Evolutionary conservation across 2,888 invertebrate genomes (phyloP).

Genomic region (Rhagonycha fulva): DNA sequence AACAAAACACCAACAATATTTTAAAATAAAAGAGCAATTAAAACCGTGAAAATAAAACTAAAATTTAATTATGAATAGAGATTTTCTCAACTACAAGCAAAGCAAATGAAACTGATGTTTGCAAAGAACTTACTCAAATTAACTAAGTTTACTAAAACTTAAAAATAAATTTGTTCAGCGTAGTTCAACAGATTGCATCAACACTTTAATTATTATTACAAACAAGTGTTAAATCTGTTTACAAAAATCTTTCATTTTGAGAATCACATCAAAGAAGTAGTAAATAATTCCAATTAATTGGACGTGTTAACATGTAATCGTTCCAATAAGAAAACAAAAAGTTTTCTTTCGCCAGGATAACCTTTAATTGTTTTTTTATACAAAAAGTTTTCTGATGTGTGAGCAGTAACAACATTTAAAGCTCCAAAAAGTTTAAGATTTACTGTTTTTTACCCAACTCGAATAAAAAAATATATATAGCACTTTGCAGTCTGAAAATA

Average conservation of each 20-base stretch:
- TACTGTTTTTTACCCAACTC: background rate
- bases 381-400: background rate
- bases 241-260: background rate
- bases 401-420: background rate
- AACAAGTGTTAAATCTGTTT: background rate
- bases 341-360: background rate
- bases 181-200: background rate
- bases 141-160: background rate
- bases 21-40: no score
- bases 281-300: background rate
- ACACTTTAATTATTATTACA: background rate
- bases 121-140: background rate
- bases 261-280: background rate
- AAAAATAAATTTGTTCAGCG: background rate
- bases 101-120: background rate
- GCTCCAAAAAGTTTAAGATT: background rate
- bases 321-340: background rate
- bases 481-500: constrained; percentile 12
- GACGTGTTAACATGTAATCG: background rate
- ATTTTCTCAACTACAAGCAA: background rate
- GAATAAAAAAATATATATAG: background rate
- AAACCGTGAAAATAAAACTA: background rate
- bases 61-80: background rate
- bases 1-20: no score
- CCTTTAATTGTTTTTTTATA: background rate